Evolutionary conservation across 1,140 invertebrate genomes (phyloP), one percentile per base, ranked within the genome.

Genomic region (Trissolcus basalis): DNA sequence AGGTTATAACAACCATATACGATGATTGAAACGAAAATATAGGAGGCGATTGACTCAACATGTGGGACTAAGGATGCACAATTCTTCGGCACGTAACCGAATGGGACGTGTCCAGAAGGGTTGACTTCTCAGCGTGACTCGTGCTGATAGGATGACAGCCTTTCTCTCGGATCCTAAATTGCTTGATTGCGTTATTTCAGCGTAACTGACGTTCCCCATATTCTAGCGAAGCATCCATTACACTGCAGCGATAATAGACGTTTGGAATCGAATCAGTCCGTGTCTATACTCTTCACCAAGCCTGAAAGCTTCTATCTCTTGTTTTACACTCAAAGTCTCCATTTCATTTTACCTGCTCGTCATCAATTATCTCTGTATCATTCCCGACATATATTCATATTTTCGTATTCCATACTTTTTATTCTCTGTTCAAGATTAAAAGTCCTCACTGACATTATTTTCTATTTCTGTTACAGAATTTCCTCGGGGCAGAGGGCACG

Each of bases 401-500:
- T 27, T 27, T 27, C 19, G n/a, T n/a, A n/a, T n/a, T n/a, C n/a
- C n/a, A n/a, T n/a, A n/a, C n/a, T n/a, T n/a, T n/a, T n/a, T n/a
- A n/a, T n/a, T n/a, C n/a, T n/a, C n/a, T n/a, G n/a, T n/a, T n/a
- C n/a, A n/a, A n/a, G n/a, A n/a, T n/a, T n/a, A n/a, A n/a, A n/a
- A n/a, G n/a, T n/a, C n/a, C n/a, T n/a, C n/a, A n/a, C n/a, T n/a
- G n/a, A n/a, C n/a, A n/a, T n/a, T n/a, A n/a, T n/a, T n/a, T n/a
- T 72, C 67, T 71, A 64, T 32, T 50, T 80, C 83, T 79, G 68
- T 90, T 91, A 3, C 90, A 97, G 95, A 93, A 92, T 83, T 90
- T 94, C n/a, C 86, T 97, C 9, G 94, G 94, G 14, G 92, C 93
- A 67, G 96, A 97, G 89, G 94, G 94, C 0, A 92, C 95, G 41